phyloP scores from a whole-genome alignment of 1,140 invertebrate genomes.

The Cheumatopsyche charites region DNA sequence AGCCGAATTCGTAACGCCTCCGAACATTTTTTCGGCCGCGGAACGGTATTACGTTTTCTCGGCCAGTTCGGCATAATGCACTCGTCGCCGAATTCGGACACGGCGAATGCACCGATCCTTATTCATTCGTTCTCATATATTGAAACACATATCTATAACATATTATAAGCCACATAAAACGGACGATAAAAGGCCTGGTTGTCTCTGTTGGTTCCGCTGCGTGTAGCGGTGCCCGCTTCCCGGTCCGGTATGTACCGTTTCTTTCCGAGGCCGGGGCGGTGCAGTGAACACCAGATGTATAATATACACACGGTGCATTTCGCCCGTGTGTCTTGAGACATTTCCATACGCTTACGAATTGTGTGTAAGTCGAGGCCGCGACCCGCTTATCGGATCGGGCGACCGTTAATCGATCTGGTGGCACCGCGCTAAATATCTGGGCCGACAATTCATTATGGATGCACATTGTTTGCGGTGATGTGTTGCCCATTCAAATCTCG shows the following conservation, averaged over 20 bases:
- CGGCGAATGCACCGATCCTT: not conserved
- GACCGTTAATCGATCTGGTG: conserved; percentile 33
- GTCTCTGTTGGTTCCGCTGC: conserved; percentile 27
- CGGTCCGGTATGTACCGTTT: conserved; percentile 33
- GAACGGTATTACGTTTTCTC: conserved; percentile 18
- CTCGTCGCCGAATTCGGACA: not conserved
- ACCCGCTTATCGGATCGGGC: conserved; percentile 30
- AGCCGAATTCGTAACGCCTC: too few species aligned
- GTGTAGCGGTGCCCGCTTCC: conserved; percentile 26
- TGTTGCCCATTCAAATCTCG: not conserved
- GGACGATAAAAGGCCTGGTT: too few species aligned
- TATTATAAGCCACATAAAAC: too few species aligned
- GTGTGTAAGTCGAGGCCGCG: conserved; percentile 21
- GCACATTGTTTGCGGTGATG: not conserved
- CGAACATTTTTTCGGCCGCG: conserved; percentile 18
- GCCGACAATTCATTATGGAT: conserved; percentile 30
- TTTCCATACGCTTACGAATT: conserved; percentile 25
- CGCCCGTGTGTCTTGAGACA: conserved; percentile 15
- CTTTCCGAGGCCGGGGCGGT: not conserved
- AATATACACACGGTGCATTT: too few species aligned
- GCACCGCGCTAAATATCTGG: conserved; percentile 25
- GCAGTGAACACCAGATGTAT: conserved; percentile 15
- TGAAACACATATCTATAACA: too few species aligned
- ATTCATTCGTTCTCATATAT: too few species aligned
- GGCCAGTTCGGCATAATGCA: not conserved